Conservation (phyloP, 2,888 invertebrate species). For the Dione juno region DNA sequence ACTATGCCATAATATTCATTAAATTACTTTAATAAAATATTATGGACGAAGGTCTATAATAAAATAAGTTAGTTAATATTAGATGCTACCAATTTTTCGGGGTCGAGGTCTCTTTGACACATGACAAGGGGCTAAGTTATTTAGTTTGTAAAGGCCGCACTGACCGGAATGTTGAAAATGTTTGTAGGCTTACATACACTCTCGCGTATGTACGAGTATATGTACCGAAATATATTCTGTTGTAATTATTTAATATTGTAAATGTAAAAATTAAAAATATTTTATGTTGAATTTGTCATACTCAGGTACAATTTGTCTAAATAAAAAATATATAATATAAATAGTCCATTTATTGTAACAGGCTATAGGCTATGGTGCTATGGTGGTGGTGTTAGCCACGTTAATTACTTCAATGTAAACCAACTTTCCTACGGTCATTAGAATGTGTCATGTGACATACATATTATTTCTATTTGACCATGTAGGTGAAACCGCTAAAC, state of each 20-base stretch:
- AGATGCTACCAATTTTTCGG: conserved; percentile 45
- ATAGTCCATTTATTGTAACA: too few relatives aligned
- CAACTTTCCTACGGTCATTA: too few relatives aligned
- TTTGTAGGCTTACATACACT: background rate
- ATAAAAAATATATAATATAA: too few relatives aligned
- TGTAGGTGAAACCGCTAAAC: too few relatives aligned
- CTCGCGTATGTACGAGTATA: background rate
- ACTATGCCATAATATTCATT: background rate
- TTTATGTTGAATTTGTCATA: too few relatives aligned
- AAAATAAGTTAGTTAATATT: conserved; percentile 43
- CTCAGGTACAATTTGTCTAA: too few relatives aligned
- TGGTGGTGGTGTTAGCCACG: too few relatives aligned
- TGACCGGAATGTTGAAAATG: conserved; percentile 26
- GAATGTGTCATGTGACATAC: too few relatives aligned
- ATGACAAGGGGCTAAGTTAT: conserved; percentile 49
- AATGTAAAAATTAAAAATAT: too few relatives aligned
- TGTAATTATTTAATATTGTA: background rate
- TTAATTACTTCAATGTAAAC: too few relatives aligned
- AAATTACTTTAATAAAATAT: background rate
- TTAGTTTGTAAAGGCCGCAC: conserved; percentile 42
- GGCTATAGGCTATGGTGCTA: too few relatives aligned
- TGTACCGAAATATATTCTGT: background rate
- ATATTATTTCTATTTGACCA: too few relatives aligned
- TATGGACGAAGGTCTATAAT: conserved; percentile 9
- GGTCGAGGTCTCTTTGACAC: conserved; percentile 46